Conservation (phyloP, 2,113 vertebrate species). For the Brachirus orientalis region DNA sequence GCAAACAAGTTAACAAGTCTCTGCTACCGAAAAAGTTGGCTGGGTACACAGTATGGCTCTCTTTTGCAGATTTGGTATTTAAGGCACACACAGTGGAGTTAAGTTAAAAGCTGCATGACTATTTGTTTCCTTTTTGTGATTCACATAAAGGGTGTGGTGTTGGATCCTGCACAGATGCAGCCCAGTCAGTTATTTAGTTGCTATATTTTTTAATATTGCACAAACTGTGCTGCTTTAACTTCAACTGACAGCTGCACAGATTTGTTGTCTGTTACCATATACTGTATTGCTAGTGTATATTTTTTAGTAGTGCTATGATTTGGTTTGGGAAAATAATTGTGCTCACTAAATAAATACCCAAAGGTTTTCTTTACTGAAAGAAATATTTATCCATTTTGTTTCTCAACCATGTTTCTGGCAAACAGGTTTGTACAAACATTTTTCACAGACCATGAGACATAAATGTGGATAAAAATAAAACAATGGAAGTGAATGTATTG, state of each 20-base stretch:
- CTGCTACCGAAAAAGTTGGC: slow-evolving; percentile 6
- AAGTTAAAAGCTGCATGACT: slow-evolving; percentile 30
- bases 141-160: slow-evolving; percentile 44
- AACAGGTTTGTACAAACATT: background rate
- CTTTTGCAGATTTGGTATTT: slow-evolving; percentile 12
- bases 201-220: background rate
- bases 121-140: slow-evolving; percentile 50
- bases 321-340: background rate
- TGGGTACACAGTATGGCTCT: slow-evolving; percentile 7
- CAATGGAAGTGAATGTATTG: slow-evolving; percentile 3
- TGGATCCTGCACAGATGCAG: background rate
- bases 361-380: background rate
- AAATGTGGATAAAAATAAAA: slow-evolving; percentile 23
- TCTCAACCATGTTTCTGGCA: background rate
- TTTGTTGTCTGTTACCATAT: background rate
- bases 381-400: background rate
- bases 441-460: background rate
- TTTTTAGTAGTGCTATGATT: background rate
- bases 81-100: background rate
- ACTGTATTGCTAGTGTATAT: no score
- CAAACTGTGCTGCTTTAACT: slow-evolving; percentile 1
- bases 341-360: background rate
- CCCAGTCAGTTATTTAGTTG: background rate
- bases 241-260: slow-evolving; percentile 1
- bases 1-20: slow-evolving; percentile 45